These are phyloP conservation scores for Chaenodraco wilsoni DNA, from an alignment of 2,797 vertebrate species.

Conservation along the genomic window DNA sequence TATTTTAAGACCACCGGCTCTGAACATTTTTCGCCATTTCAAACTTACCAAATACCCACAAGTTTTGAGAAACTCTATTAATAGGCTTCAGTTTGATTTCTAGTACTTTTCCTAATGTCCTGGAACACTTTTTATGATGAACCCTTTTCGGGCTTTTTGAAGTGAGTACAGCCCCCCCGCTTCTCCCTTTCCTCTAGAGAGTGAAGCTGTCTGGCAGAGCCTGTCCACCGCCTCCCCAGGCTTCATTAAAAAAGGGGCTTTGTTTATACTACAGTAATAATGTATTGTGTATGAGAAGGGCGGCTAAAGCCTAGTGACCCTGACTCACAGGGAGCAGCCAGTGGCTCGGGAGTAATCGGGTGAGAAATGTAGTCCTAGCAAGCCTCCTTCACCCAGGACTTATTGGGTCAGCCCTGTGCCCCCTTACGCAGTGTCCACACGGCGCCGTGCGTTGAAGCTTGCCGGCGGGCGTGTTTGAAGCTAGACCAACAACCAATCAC, in stretches of 20 bases:
- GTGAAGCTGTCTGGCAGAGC: constrained; percentile 3
- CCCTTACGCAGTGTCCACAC: background rate
- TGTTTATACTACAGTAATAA: constrained; percentile 56
- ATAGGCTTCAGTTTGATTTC: background rate
- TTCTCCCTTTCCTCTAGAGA: background rate
- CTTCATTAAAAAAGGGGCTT: constrained; percentile 35
- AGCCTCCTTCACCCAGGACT: constrained; percentile 16
- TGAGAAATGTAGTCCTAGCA: constrained; percentile 45
- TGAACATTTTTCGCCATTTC: constrained; percentile 31
- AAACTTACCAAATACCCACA: background rate
- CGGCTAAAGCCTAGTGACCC: constrained; percentile 60
- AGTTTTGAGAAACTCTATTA: background rate
- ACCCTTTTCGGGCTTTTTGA: no score
- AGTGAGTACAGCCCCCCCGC: background rate
- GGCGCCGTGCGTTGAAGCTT: no score
- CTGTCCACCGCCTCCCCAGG: constrained; percentile 1
- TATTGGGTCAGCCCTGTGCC: background rate
- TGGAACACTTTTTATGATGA: background rate
- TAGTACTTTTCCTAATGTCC: no score
- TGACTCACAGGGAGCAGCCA: constrained; percentile 35
- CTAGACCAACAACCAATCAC: no score
- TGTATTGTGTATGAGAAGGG: constrained; percentile 40
- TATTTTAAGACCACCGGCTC: constrained; percentile 4
- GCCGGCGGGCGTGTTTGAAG: no score
- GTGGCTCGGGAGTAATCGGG: constrained; percentile 57